Base-by-base conservation (phyloP, 1,140 invertebrate genomes). In the Magallana ariakensis region DNA sequence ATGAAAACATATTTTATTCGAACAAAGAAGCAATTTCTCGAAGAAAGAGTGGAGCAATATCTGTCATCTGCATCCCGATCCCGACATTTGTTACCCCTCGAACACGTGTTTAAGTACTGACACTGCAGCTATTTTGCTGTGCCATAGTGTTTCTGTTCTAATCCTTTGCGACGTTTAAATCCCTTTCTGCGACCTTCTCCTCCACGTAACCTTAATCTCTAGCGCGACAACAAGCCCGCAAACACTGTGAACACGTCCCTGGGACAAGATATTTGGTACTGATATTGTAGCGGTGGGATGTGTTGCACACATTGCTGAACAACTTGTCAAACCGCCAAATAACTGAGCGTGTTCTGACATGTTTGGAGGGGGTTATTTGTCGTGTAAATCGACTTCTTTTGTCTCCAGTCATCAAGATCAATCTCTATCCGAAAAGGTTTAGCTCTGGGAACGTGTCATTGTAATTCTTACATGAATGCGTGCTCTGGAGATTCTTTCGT, bases 201-300 rank as follows among this genome's bases (percentile, higher is more conserved):
- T 75, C 66, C 66, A 75, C 66, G 33, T 75, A 75, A 75, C 66
- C 66, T 26, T 75, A 75, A 75, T 75, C 66, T 75, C 66, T 75
- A 75, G 22, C 66, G 33, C 66, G 22, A 75, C 22, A 75, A 75
- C 66, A 75, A 75, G 66, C 22, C 33, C 66, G 22, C 4, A 75
- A 75, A 75, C 66, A 75, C 66, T 75, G 66, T 75, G 66, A 75
- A 75, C 66, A 75, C 33, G 66, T 75, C 66, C 9, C 10, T 26
- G 13, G 33, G 66, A 75, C 66, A 75, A 75, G 66, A 75, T 75
- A 26, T 75, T 75, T 75, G 66, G 19, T 75, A 75, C 33, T 75
- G 66, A 75, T 75, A 75, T 75, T 75, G 66, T 75, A 75, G 11
- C 33, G 26, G 19, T 19, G 22, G 22, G 22, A 26, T 19, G 19